A percentile compares a stretch with the other conserved stretches of the same genome.
These are phyloP conservation scores for Kryphioiulus occultus DNA, from an alignment of 2,888 invertebrate genomes.

Conservation along the genomic window DNA sequence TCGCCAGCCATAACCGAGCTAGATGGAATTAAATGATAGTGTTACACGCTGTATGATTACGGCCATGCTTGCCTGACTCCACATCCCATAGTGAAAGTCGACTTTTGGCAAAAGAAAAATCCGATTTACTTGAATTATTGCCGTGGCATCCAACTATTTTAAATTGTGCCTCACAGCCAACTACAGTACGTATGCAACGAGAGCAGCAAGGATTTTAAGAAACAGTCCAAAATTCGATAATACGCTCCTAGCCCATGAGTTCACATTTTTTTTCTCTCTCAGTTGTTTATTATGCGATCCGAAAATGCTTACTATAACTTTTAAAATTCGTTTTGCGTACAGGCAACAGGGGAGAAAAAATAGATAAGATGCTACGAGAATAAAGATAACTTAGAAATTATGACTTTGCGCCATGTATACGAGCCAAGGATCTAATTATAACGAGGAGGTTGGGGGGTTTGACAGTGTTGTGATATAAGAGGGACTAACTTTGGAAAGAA, in stretches of 20 bases:
- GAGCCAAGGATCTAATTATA: background rate
- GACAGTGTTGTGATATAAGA: no score
- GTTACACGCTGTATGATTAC: slow-evolving; percentile 5
- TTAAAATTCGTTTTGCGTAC: background rate
- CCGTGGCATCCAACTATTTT: background rate
- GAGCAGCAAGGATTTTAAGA: background rate
- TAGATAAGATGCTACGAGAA: slow-evolving; percentile 5
- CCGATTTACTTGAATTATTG: slow-evolving; percentile 5
- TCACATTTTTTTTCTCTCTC: background rate
- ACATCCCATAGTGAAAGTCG: background rate
- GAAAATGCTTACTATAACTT: slow-evolving; percentile 5
- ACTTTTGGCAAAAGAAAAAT: background rate
- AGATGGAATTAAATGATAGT: slow-evolving; percentile 5
- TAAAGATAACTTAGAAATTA: slow-evolving; percentile 5
- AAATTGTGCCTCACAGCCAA: background rate
- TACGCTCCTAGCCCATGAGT: background rate
- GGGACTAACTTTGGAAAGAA: no score
- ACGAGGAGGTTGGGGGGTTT: background rate
- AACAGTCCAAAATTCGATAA: background rate
- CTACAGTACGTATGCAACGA: background rate
- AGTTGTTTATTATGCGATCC: background rate
- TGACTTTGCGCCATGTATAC: background rate
- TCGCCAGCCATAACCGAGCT: background rate
- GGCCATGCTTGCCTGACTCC: background rate
- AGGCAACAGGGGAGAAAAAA: slow-evolving; percentile 5